These are phyloP conservation scores for Menura novaehollandiae DNA, from an alignment of 2,113 vertebrate species.

Conservation along the genomic window DNA sequence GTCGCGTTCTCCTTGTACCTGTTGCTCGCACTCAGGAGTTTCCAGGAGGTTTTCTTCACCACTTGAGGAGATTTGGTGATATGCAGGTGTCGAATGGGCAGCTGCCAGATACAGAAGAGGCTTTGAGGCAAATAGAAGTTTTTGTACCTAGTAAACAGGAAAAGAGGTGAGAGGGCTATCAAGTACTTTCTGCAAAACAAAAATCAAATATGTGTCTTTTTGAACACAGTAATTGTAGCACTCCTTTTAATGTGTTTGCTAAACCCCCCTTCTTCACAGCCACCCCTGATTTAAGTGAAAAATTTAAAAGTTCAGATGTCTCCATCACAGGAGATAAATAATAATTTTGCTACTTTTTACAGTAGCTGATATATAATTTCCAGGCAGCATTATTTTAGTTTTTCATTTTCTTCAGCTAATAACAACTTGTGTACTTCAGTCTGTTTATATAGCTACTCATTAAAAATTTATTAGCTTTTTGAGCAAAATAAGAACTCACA, in stretches of 20 bases:
- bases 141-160: conserved; percentile 45
- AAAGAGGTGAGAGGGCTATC: neutral
- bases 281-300: neutral
- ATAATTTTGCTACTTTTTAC: neutral
- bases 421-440: neutral
- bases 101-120: neutral
- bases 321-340: neutral
- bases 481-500: neutral
- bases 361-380: neutral
- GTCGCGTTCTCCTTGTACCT: neutral
- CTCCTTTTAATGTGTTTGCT: neutral
- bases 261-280: neutral
- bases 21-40: fast-evolving
- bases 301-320: neutral
- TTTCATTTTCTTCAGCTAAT: neutral
- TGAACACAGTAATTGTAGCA: neutral
- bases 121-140: neutral
- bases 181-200: neutral
- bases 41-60: neutral
- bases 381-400: fast-evolving
- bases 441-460: neutral
- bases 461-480: neutral
- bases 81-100: neutral
- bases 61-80: neutral
- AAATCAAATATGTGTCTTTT: neutral